These are phyloP conservation scores for Drosophila greeni DNA, from an alignment of 2,888 invertebrate species.

Conservation along the genomic window DNA sequence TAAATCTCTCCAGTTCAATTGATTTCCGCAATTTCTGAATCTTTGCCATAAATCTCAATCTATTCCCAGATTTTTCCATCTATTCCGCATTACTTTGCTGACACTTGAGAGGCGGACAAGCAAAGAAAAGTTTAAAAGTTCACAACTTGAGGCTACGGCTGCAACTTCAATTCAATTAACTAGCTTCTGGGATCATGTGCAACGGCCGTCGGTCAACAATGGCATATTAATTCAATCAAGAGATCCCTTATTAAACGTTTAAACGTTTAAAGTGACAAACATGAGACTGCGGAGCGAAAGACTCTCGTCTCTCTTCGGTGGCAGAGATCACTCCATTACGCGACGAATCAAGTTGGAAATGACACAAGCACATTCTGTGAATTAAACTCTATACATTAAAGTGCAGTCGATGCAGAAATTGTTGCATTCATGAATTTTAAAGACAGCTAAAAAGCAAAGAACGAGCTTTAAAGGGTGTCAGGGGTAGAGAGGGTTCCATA, in stretches of 20 bases:
- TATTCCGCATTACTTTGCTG: constrained; percentile 13
- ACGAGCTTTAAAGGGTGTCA: constrained; percentile 40
- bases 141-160: constrained; percentile 45
- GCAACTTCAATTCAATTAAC: constrained; percentile 67
- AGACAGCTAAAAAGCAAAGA: constrained; percentile 25
- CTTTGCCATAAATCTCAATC: constrained; percentile 20
- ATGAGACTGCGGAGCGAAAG: constrained; percentile 23
- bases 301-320: neutral
- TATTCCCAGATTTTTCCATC: constrained; percentile 6
- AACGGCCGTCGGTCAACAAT: constrained; percentile 30
- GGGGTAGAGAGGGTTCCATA: constrained; percentile 28
- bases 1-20: neutral
- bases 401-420: constrained; percentile 56
- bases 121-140: constrained; percentile 64
- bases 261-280: constrained; percentile 65
- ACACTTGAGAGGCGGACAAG: constrained; percentile 20
- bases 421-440: constrained; percentile 62
- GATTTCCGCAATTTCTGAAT: neutral
- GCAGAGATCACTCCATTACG: constrained; percentile 33
- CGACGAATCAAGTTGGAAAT: constrained; percentile 36
- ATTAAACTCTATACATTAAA: constrained; percentile 53
- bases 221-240: constrained; percentile 70
- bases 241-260: constrained; percentile 66
- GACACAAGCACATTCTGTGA: constrained; percentile 55
- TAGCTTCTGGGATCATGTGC: constrained; percentile 34